Base-by-base conservation (phyloP, 2,888 invertebrate species). In the Byasa hedistus region DNA sequence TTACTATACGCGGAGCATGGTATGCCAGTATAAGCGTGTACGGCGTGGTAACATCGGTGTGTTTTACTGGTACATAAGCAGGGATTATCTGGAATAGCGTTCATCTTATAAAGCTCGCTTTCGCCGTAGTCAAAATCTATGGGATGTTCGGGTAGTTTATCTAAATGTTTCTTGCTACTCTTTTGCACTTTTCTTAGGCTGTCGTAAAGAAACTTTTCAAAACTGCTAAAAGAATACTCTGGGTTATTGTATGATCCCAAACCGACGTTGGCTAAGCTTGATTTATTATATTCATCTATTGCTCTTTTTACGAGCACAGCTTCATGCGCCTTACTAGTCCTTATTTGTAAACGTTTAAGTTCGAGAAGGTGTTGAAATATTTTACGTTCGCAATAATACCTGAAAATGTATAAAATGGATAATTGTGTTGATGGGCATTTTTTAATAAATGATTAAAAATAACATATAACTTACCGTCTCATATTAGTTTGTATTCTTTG, bases 351-450 rank as follows among this genome's bases (percentile, higher is more conserved):
- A 62, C 98, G 93, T 85, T 98, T 98, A 63, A 98, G 87, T 81
- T 98, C 98, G 78, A 98, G 92, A 66, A 98, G 92, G 83, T 98
- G 98, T 80, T 98, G 97, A 84, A 98, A 98, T 76, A 98, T 96
- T 80, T 97, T 96, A 68, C 98, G 92, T 85, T 98, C 98, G 78
- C 97, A 93, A 76, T 98, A 97, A 84, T 98, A 98, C 80, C 98
- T 95, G 83, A 69, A 91, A 86, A 64, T 67, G n/a, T 56, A 48
- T 48, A 7, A 19, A 48, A n/a, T 4, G 8, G 3, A 48, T 19
- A 8, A 59, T n/a, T 48, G 24, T 44, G 24, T 24, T 48, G 24
- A 24, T 32, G 27, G 22, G 19, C 2, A 65, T 51, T 58, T 2
- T 36, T 44, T 22, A 52, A 22, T 15, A 44, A 62, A 55, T 57